These are phyloP conservation scores for Prionailurus bengalensis DNA, from an alignment of 2,113 vertebrate genomes.

Conservation along the genomic window DNA sequence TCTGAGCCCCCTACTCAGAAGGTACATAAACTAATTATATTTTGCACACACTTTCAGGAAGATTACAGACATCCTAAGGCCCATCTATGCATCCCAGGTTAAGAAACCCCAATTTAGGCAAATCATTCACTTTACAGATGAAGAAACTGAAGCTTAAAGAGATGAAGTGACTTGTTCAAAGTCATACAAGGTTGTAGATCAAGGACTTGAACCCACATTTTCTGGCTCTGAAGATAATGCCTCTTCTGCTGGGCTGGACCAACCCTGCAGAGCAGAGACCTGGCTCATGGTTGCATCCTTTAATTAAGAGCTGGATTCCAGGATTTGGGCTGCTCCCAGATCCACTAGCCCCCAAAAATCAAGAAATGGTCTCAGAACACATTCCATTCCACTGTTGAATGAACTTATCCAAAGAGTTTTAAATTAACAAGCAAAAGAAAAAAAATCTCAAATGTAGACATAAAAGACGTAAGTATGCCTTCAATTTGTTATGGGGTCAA, in stretches of 20 bases:
- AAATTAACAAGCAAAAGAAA: constrained; percentile 2
- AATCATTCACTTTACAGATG: neutral
- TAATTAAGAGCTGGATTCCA: neutral
- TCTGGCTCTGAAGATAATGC: neutral
- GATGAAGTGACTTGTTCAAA: neutral
- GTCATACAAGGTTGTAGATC: neutral
- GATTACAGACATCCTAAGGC: neutral
- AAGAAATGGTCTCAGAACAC: neutral
- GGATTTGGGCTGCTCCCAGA: neutral
- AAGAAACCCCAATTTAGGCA: neutral
- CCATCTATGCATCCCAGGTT: neutral
- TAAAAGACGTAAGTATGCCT: neutral
- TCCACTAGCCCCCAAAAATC: neutral
- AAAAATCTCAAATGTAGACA: neutral
- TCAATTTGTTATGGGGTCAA: neutral
- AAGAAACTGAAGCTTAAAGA: neutral
- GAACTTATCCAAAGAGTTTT: neutral
- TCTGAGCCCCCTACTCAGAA: neutral
- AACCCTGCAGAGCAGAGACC: neutral
- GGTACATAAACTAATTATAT: neutral
- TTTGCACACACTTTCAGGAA: neutral
- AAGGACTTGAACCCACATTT: neutral
- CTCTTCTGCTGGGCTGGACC: neutral
- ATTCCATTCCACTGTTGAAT: neutral
- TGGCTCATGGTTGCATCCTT: neutral